Evolutionary conservation across 2,888 invertebrate species (phyloP).

Genomic region (Dyspetes luteomarginatus): DNA sequence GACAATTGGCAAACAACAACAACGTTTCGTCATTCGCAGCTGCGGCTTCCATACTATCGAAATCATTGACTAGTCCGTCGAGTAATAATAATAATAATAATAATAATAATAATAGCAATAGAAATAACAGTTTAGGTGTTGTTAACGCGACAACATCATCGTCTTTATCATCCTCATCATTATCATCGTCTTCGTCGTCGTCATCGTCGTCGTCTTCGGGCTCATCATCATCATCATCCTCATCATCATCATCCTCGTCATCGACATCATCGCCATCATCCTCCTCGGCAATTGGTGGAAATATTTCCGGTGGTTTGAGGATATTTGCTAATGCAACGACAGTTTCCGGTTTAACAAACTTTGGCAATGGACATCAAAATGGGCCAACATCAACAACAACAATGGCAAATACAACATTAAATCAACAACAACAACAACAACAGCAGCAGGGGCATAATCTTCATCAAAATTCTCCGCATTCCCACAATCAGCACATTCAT

Average conservation of each 20-base stretch:
- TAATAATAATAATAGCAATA: slow-evolving; percentile 36
- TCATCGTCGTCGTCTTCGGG: slow-evolving; percentile 44
- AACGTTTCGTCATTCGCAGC: slow-evolving; percentile 63
- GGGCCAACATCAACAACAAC: slow-evolving; percentile 75
- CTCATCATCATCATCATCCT: slow-evolving; percentile 40
- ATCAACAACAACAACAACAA: slow-evolving; percentile 33
- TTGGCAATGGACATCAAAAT: slow-evolving; percentile 81
- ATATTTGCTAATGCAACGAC: slow-evolving; percentile 46
- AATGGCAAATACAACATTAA: neutral
- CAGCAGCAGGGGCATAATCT: slow-evolving; percentile 49
- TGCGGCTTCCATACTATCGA: slow-evolving; percentile 78
- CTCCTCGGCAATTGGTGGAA: neutral
- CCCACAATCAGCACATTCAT: slow-evolving; percentile 33
- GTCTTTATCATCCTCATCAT: slow-evolving; percentile 43
- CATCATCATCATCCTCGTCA: slow-evolving; percentile 26
- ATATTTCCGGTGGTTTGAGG: slow-evolving; percentile 33
- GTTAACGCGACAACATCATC: slow-evolving; percentile 42
- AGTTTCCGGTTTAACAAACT: slow-evolving; percentile 73
- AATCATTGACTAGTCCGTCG: slow-evolving; percentile 82
- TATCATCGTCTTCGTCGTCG: slow-evolving; percentile 42
- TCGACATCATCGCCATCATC: neutral
- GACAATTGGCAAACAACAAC: slow-evolving; percentile 71
- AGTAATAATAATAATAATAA: slow-evolving; percentile 74
- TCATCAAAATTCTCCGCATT: slow-evolving; percentile 61
- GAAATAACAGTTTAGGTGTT: slow-evolving; percentile 47